Evolutionary conservation across 2,888 invertebrate genomes (phyloP).

Genomic region (Amiota communis): DNA sequence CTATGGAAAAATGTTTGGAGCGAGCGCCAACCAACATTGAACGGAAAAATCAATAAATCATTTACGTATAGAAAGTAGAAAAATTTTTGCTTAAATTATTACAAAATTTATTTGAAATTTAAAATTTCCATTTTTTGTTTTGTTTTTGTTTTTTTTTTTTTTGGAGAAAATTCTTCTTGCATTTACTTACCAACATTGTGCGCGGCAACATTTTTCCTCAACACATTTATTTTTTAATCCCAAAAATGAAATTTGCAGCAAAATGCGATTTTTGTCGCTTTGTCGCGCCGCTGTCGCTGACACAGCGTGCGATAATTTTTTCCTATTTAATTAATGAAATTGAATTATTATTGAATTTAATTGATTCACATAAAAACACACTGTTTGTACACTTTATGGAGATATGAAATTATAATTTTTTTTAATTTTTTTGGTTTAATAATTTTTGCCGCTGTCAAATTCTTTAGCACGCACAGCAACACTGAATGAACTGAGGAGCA

Average conservation of each 20-base stretch:
- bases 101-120: not conserved
- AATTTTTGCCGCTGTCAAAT: slow-evolving; percentile 6
- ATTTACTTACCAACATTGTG: slow-evolving; percentile 19
- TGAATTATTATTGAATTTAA: not conserved
- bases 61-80: slow-evolving; percentile 48
- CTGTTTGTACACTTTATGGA: no score
- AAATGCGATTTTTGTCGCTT: slow-evolving; percentile 10
- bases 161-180: not conserved
- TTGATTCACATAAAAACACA: not conserved
- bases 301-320: not conserved
- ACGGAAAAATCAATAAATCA: slow-evolving; percentile 65
- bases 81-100: slow-evolving; percentile 48
- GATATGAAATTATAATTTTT: no score
- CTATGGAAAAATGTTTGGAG: slow-evolving; percentile 58
- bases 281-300: slow-evolving; percentile 3
- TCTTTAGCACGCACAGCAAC: not conserved
- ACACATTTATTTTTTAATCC: slow-evolving; percentile 2
- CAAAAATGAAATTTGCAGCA: not conserved
- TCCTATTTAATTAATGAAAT: not conserved
- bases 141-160: not conserved
- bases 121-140: no score
- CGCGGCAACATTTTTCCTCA: slow-evolving; percentile 14
- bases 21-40: slow-evolving; percentile 41
- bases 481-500: not conserved
- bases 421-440: not conserved